Evolutionary conservation across 2,888 invertebrate genomes (phyloP).

Genomic region (Temnothorax rugatulus): DNA sequence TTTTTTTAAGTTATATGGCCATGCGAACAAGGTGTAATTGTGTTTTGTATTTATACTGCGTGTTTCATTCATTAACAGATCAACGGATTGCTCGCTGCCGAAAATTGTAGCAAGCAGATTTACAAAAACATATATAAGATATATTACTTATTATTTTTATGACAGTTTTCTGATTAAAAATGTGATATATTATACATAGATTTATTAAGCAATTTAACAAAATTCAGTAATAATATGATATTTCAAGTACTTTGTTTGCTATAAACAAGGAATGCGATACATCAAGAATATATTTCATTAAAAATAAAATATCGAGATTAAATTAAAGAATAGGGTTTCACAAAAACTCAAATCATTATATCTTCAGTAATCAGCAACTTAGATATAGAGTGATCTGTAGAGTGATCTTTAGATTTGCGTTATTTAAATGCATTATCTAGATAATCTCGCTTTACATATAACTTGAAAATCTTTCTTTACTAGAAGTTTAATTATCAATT

Average conservation of each 20-base stretch:
- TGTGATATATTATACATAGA: not conserved
- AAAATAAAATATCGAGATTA: not conserved
- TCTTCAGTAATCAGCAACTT: not conserved
- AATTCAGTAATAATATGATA: not conserved
- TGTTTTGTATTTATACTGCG: not conserved
- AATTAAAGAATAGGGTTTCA: not conserved
- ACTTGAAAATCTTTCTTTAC: not conserved
- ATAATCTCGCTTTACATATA: not conserved
- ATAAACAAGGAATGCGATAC: not conserved
- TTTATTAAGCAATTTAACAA: constrained; percentile 3
- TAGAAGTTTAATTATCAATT: not conserved
- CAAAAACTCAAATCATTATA: not conserved
- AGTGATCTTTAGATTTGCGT: not conserved
- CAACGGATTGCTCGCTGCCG: not conserved
- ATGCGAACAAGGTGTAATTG: constrained; percentile 9
- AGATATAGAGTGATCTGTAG: not conserved
- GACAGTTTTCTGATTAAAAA: not conserved
- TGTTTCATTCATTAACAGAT: constrained; percentile 10
- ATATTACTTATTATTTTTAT: not conserved
- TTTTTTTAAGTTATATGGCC: constrained; percentile 31
- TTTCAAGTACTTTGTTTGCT: not conserved
- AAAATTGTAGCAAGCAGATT: not conserved
- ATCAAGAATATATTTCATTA: not conserved
- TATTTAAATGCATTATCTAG: not conserved
- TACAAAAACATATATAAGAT: not conserved